Conservation (phyloP, 2,888 invertebrate species). For the Sisyra nigra region DNA sequence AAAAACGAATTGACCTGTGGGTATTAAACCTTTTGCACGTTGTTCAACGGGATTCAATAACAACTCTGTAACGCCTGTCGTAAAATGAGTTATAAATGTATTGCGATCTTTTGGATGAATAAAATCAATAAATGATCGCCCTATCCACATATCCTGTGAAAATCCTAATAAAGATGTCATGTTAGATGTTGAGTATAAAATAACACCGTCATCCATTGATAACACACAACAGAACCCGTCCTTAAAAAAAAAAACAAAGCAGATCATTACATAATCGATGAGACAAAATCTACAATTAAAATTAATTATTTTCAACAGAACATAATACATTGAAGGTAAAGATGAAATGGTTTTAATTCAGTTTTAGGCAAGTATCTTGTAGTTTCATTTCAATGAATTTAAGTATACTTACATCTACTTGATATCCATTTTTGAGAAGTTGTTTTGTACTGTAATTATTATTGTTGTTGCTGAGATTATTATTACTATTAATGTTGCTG, state of each 20-base stretch:
- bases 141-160: slow-evolving; percentile 71
- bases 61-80: slow-evolving; percentile 44
- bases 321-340: too few relatives aligned
- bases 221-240: slow-evolving; percentile 65
- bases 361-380: too few relatives aligned
- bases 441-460: too few relatives aligned
- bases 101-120: slow-evolving; percentile 61
- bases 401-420: too few relatives aligned
- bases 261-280: not conserved
- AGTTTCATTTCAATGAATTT: too few relatives aligned
- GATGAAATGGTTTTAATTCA: too few relatives aligned
- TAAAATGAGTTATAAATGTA: slow-evolving; percentile 62
- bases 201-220: slow-evolving; percentile 69
- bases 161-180: slow-evolving; percentile 56
- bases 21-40: slow-evolving; percentile 14
- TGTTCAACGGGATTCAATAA: slow-evolving; percentile 31
- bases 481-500: too few relatives aligned
- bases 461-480: too few relatives aligned
- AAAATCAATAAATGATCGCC: slow-evolving; percentile 74
- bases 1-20: not conserved
- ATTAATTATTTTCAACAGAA: too few relatives aligned
- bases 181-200: slow-evolving; percentile 56
- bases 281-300: too few relatives aligned
- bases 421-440: too few relatives aligned
- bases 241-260: slow-evolving; percentile 28